phyloP scores from a whole-genome alignment of 2,113 vertebrate genomes.

The Bos indicus region DNA sequence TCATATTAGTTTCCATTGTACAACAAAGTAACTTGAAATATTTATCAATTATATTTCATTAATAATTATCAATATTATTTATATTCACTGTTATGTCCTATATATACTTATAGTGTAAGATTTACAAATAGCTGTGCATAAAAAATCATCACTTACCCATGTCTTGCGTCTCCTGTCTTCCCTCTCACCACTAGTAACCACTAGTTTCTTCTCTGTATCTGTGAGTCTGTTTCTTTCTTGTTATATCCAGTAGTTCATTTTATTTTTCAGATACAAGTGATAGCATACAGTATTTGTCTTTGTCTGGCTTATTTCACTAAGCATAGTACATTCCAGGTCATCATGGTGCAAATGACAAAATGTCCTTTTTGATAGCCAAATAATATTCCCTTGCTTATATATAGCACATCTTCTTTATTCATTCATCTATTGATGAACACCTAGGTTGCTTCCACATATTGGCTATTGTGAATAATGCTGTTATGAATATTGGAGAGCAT shows the following conservation, averaged over 20 bases:
- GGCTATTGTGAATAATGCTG: background rate
- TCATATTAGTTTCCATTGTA: background rate
- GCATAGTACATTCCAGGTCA: background rate
- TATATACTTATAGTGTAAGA: background rate
- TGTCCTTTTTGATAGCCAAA: background rate
- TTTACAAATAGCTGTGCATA: background rate
- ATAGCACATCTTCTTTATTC: background rate
- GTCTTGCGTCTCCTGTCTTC: background rate
- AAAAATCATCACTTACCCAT: background rate
- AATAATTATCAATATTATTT: background rate
- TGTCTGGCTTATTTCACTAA: background rate
- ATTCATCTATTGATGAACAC: background rate
- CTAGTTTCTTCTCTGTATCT: background rate
- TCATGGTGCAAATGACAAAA: background rate
- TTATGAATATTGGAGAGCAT: background rate
- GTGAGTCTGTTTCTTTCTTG: background rate
- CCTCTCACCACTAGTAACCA: too few species aligned
- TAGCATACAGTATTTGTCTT: background rate
- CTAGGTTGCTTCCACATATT: background rate
- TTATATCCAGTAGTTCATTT: background rate
- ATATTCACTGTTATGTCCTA: background rate
- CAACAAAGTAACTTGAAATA: background rate
- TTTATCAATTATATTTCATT: background rate
- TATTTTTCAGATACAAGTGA: background rate
- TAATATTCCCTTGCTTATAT: background rate